These are phyloP conservation scores for Drymodes brunneopygia DNA, from an alignment of 2,113 vertebrate species.

Conservation along the genomic window DNA sequence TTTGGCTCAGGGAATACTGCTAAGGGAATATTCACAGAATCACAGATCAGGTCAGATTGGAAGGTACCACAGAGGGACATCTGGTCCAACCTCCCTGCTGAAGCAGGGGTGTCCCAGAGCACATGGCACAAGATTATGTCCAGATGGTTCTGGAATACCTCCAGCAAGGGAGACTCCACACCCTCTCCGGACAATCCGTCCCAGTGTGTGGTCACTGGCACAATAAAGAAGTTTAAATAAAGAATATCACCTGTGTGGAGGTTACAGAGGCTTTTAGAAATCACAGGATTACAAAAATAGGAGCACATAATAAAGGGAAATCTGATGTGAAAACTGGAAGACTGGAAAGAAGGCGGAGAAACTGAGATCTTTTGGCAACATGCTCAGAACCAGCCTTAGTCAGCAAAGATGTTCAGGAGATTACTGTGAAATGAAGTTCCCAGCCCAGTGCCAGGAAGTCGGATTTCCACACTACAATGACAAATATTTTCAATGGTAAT, in stretches of 20 bases:
- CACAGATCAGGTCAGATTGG: background rate
- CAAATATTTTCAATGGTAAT: background rate
- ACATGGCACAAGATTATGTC: background rate
- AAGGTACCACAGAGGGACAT: background rate
- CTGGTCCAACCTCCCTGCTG: background rate
- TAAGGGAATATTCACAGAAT: background rate
- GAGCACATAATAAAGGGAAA: background rate
- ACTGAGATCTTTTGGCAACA: background rate
- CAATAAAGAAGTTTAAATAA: background rate
- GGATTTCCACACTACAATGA: background rate
- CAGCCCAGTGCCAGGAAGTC: background rate
- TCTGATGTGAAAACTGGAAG: background rate
- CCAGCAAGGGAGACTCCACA: background rate
- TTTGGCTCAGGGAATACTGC: background rate
- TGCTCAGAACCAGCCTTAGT: background rate
- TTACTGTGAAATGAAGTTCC: background rate
- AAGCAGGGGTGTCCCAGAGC: background rate
- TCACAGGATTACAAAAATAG: background rate
- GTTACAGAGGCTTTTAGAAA: background rate
- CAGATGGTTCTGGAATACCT: background rate
- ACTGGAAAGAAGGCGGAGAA: background rate
- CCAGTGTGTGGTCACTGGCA: background rate
- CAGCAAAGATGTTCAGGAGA: background rate
- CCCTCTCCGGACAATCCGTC: background rate
- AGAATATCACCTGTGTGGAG: background rate